Evolutionary conservation across 23 tunicate genomes (phyloP), one percentile per base, ranked within the genome.

Genomic region (Styela clava): DNA sequence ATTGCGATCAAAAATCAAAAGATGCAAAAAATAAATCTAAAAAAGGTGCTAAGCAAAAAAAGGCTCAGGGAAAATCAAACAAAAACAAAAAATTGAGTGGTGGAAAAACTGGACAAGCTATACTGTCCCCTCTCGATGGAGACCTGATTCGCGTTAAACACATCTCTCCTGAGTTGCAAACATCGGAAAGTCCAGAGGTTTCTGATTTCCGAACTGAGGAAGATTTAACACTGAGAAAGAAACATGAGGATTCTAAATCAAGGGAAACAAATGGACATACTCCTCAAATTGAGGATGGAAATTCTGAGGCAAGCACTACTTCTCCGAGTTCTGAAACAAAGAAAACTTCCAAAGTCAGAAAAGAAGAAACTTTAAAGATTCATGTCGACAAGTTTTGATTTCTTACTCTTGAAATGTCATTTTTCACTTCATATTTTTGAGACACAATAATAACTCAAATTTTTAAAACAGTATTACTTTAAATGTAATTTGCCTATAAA

Each of bases 311-410:
- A 7, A 25, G 21, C 27, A 44, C 1, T 12, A 36, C 35, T 16
- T 27, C 64, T 16, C 64, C 63, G 44, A 44, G 7, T 21, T 23
- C 35, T 21, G 27, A 5, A 9, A 29, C 64, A 27, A 67, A 67
- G 71, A 76, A 76, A 44, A 52, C 35, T 1, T 25, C 51, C 33
- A 76, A 76, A 44, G 9, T n/a, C 16, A 76, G 37, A 24, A 76
- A 76, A 52, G 81, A 76, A 44, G 81, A 76, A 44, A 76, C 81
- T 12, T 44, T 76, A 25, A 68, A 24, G 18, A 76, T 76, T 44
- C 64, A 76, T 44, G 81, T 76, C 24, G 81, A 76, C 44, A 76
- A 76, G 65, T 76, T 67, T 67, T 67, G 31, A 67, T 67, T 22
- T n/a, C n/a, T 61, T 22, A 22, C n/a, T 61, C 22, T 21, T 61